Evolutionary conservation across 2,797 vertebrate genomes (phyloP).

Genomic region (Clarias platycephalus): DNA sequence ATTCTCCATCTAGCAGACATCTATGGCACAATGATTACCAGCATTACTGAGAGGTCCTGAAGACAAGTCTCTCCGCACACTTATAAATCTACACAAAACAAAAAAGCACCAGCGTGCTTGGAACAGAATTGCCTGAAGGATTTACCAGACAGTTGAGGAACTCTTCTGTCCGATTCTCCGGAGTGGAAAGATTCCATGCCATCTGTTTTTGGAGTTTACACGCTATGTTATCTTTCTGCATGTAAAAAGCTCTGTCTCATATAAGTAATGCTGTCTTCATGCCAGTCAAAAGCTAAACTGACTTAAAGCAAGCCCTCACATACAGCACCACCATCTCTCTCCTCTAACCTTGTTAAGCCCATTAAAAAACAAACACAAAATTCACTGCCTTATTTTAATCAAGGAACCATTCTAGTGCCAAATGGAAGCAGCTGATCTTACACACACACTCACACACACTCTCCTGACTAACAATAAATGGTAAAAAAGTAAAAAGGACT

Average conservation of each 20-base stretch:
- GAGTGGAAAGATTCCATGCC: conserved; percentile 64
- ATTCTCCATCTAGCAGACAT: conserved; percentile 49
- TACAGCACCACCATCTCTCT: conserved; percentile 57
- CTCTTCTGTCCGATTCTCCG: conserved; percentile 64
- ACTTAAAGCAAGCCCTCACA: conserved; percentile 57
- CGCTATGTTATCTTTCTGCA: conserved; percentile 64
- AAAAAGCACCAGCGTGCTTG: conserved; percentile 62
- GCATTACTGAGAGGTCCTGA: conserved; percentile 52
- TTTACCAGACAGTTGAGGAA: conserved; percentile 65
- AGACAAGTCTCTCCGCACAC: conserved; percentile 58
- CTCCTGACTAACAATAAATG: conserved; percentile 59
- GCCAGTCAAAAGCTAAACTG: conserved; percentile 56
- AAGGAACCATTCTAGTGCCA: conserved; percentile 52
- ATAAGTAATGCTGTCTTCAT: conserved; percentile 61
- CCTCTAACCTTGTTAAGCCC: conserved; percentile 48
- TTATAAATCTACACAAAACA: conserved; percentile 62
- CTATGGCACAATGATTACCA: conserved; percentile 48
- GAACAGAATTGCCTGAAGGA: conserved; percentile 63
- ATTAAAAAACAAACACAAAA: conserved; percentile 29
- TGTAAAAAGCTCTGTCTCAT: conserved; percentile 61
- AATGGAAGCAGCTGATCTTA: conserved; percentile 51
- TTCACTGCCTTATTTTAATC: conserved; percentile 57
- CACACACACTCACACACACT: conserved; percentile 41
- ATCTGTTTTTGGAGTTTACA: conserved; percentile 66
- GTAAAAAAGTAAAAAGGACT: conserved; percentile 46